phyloP scores from a whole-genome alignment of 92 coral and sea anemone species.

The Parazoanthus swiftii region DNA sequence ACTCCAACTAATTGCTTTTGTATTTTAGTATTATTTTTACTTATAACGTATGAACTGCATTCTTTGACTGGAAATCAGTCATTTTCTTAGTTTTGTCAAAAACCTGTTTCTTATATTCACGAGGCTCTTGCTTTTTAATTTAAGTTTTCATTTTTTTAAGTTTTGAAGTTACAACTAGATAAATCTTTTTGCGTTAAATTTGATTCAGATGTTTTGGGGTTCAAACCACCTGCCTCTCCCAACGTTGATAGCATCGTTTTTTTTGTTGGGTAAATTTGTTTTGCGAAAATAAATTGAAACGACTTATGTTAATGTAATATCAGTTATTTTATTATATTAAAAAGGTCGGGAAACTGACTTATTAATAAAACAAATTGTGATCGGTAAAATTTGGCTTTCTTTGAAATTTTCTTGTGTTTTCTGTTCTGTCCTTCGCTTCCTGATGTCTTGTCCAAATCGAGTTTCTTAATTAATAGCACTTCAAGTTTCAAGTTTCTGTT shows the following conservation, averaged over 20 bases:
- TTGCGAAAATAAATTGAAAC: not conserved
- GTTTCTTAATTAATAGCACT: constrained; percentile 7
- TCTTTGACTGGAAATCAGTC: not conserved
- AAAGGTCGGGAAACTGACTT: not conserved
- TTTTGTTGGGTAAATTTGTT: not conserved
- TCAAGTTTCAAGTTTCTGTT: constrained; percentile 34
- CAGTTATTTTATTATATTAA: not conserved
- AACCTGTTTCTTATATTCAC: not conserved
- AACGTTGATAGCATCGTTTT: not conserved
- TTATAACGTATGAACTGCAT: not conserved
- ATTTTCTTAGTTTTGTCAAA: too few relatives aligned
- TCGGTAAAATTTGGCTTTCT: constrained; percentile 2
- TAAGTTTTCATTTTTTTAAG: too few relatives aligned
- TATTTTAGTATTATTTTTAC: too few relatives aligned
- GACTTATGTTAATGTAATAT: not conserved
- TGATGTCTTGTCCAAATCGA: constrained; percentile 6
- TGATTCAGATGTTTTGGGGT: not conserved
- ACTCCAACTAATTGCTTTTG: not conserved
- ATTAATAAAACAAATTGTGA: not conserved
- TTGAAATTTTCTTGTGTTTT: constrained; percentile 12
- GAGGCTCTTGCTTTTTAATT: not conserved
- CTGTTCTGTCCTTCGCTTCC: not conserved
- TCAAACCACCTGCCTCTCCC: not conserved
- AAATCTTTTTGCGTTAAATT: not conserved
- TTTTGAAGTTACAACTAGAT: not conserved